These are phyloP conservation scores for Escarpia spicata DNA, from an alignment of 2,888 invertebrate genomes.

Conservation along the genomic window DNA sequence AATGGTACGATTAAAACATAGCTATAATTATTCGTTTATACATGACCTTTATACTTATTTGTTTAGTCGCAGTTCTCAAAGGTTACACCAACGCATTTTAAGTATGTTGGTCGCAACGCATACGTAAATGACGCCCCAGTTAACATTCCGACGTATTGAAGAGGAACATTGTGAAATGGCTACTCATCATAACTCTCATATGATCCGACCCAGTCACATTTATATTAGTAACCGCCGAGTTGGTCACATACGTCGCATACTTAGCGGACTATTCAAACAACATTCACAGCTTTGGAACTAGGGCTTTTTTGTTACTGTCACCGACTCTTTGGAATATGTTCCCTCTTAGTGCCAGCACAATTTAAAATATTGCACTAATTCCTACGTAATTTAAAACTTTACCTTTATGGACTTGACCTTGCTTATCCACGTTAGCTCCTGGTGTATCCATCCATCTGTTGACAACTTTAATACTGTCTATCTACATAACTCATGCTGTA, in stretches of 20 bases:
- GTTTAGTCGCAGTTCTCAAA: background rate
- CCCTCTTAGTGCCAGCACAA: no score
- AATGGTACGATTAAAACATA: no score
- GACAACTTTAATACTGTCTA: no score
- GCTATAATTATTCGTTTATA: background rate
- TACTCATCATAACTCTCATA: background rate
- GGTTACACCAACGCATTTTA: background rate
- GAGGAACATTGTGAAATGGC: background rate
- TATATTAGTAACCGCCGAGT: background rate
- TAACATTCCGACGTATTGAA: background rate
- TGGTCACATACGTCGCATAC: background rate
- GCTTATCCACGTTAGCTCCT: no score
- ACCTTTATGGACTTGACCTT: no score
- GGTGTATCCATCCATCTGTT: no score
- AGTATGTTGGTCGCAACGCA: background rate
- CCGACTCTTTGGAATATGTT: no score
- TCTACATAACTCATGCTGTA: no score
- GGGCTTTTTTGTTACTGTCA: no score
- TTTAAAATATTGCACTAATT: no score
- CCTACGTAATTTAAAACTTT: no score
- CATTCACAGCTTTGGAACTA: background rate
- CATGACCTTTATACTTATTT: background rate
- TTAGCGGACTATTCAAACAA: background rate
- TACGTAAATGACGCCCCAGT: background rate
- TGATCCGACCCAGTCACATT: background rate